These are phyloP conservation scores for Acholoe squamosa DNA, from an alignment of 2,888 invertebrate genomes.

Conservation along the genomic window DNA sequence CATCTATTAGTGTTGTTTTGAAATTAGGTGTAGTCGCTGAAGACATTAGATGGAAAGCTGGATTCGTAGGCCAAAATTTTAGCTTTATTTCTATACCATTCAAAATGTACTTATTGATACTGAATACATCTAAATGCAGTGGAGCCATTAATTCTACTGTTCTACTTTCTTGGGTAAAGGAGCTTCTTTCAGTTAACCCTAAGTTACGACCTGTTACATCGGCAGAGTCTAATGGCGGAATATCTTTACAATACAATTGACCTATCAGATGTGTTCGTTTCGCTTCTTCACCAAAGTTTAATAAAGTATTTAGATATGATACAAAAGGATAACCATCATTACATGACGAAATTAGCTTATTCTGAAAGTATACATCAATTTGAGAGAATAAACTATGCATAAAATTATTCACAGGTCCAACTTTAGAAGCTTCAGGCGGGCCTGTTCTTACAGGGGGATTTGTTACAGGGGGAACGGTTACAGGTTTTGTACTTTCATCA, in stretches of 20 bases:
- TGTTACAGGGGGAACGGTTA: no score
- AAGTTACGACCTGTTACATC: background rate
- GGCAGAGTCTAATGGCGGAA: background rate
- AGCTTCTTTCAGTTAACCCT: background rate
- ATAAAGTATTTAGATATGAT: background rate
- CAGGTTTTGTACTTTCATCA: no score
- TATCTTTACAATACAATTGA: background rate
- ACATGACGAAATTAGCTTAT: background rate
- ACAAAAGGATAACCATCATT: background rate
- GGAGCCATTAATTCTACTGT: background rate
- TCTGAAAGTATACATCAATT: slow-evolving; percentile 5
- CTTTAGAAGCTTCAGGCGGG: background rate
- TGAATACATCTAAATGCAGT: background rate
- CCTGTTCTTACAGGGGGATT: no score
- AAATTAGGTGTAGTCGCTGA: background rate
- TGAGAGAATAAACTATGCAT: background rate
- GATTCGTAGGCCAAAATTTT: background rate
- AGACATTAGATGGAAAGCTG: background rate
- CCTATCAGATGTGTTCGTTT: background rate
- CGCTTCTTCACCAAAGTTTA: background rate
- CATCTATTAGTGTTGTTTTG: background rate
- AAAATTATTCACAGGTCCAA: background rate
- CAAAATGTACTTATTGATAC: background rate
- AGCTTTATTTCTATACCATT: background rate
- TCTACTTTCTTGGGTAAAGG: background rate